Evolutionary conservation across 1,140 invertebrate species (phyloP).

Genomic region (Lepidurus arcticus): DNA sequence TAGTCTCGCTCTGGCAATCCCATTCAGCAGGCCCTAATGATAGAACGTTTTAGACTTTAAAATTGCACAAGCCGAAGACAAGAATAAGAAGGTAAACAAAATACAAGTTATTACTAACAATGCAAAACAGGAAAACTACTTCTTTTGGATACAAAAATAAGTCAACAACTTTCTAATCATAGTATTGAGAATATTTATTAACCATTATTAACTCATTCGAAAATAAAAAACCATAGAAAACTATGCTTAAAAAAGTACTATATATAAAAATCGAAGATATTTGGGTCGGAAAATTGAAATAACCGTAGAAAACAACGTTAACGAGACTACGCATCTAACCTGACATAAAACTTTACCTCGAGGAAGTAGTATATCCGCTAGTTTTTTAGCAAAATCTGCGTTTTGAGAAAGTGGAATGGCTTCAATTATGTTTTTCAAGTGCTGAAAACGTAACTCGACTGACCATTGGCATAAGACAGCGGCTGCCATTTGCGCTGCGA

Average conservation of each 20-base stretch:
- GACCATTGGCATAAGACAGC: background rate
- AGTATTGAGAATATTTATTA: too few relatives aligned
- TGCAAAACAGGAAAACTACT: too few relatives aligned
- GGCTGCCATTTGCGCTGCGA: background rate
- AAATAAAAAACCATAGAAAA: too few relatives aligned
- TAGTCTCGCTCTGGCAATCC: background rate
- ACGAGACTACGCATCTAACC: too few relatives aligned
- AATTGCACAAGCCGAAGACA: background rate
- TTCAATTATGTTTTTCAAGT: background rate
- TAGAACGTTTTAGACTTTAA: background rate
- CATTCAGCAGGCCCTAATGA: background rate
- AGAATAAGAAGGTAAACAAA: background rate
- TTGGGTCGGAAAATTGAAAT: too few relatives aligned
- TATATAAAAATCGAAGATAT: too few relatives aligned
- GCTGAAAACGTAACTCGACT: background rate
- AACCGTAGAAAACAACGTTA: too few relatives aligned
- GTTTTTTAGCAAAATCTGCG: background rate
- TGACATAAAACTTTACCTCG: background rate
- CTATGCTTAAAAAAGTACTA: too few relatives aligned
- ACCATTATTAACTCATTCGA: too few relatives aligned
- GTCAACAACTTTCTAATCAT: too few relatives aligned
- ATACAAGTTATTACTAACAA: background rate
- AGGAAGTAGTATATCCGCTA: background rate
- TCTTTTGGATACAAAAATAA: too few relatives aligned
- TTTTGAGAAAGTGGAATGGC: background rate